Percentiles rank a stretch among this genome's conserved stretches.
Evolutionary conservation across 2,888 invertebrate species (phyloP).

Genomic region (Mesochorus sp.): DNA sequence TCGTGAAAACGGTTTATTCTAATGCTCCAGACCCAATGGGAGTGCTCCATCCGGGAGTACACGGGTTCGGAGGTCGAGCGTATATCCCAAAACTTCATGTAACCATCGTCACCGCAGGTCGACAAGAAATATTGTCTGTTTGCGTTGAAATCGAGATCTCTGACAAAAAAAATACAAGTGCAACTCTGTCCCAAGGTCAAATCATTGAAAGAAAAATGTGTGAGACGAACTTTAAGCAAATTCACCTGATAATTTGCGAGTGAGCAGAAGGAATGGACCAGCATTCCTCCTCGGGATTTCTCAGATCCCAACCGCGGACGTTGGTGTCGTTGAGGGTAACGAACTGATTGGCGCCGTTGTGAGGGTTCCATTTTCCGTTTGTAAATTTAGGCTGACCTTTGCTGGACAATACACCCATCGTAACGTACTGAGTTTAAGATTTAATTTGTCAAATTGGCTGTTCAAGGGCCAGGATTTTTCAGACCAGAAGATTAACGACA

Average conservation of each 20-base stretch:
- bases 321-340: slow-evolving; percentile 93
- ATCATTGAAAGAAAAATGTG: neutral
- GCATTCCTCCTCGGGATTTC: slow-evolving; percentile 88
- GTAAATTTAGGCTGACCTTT: slow-evolving; percentile 91
- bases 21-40: slow-evolving; percentile 97
- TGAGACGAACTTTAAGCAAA: neutral
- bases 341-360: slow-evolving; percentile 93
- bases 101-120: slow-evolving; percentile 97
- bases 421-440: slow-evolving; percentile 69
- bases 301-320: slow-evolving; percentile 93
- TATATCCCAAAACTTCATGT: slow-evolving; percentile 97
- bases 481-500: neutral
- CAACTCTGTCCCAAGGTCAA: neutral
- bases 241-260: slow-evolving; percentile 88
- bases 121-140: slow-evolving; percentile 97
- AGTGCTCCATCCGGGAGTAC: slow-evolving; percentile 91
- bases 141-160: slow-evolving; percentile 98
- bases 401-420: slow-evolving; percentile 83
- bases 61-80: slow-evolving; percentile 91
- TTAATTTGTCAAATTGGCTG: slow-evolving; percentile 35
- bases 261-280: slow-evolving; percentile 95
- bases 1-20: slow-evolving; percentile 98
- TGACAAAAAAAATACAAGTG: slow-evolving; percentile 64
- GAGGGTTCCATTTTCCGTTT: slow-evolving; percentile 97
- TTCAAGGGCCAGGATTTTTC: too few species aligned